Percentiles rank a stretch among this genome's conserved stretches.
phyloP scores from a whole-genome alignment of 2,888 invertebrate species.

The Agrotis ipsilon region DNA sequence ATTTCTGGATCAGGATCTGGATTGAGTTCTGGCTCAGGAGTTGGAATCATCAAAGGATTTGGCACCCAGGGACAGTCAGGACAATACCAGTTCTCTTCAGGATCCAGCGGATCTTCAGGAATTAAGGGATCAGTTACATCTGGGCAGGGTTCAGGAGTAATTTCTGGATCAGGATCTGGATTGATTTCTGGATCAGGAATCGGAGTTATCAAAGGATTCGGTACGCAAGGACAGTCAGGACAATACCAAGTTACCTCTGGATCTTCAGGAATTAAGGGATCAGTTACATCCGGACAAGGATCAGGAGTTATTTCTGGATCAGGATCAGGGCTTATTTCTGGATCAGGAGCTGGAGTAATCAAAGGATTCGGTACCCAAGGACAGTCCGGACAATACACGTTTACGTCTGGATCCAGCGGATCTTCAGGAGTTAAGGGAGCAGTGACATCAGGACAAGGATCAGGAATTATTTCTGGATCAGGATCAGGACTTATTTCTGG shows the following conservation, averaged over 20 bases:
- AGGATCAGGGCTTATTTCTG: conserved; percentile 4
- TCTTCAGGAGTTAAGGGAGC: conserved; percentile 29
- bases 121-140: conserved; percentile 26
- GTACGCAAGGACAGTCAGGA: conserved; percentile 58
- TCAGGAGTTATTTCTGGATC: conserved; percentile 26
- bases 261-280: conserved; percentile 32
- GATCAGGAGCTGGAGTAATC: conserved; percentile 4
- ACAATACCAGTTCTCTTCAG: conserved; percentile 66
- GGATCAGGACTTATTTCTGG: conserved; percentile 4
- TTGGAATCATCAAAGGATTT: conserved; percentile 40
- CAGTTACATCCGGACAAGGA: conserved; percentile 17
- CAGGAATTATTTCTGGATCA: conserved; percentile 1
- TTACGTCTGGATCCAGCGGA: conserved; percentile 59
- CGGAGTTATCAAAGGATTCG: conserved; percentile 46
- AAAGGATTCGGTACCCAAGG: conserved; percentile 53
- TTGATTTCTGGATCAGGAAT: too few relatives aligned
- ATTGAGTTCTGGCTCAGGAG: too few relatives aligned
- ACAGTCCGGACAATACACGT: conserved; percentile 67
- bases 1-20: conserved; percentile 27
- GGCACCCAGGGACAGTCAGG: conserved; percentile 58
- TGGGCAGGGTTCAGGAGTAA: conserved; percentile 25
- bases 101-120: conserved; percentile 3
- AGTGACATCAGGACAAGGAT: conserved; percentile 22
- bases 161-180: conserved; percentile 28
- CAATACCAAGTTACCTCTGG: conserved; percentile 67